A percentile compares a stretch with the other conserved stretches of the same genome.
Conservation (phyloP, 2,113 vertebrate genomes). For the Pedionomus torquatus region DNA sequence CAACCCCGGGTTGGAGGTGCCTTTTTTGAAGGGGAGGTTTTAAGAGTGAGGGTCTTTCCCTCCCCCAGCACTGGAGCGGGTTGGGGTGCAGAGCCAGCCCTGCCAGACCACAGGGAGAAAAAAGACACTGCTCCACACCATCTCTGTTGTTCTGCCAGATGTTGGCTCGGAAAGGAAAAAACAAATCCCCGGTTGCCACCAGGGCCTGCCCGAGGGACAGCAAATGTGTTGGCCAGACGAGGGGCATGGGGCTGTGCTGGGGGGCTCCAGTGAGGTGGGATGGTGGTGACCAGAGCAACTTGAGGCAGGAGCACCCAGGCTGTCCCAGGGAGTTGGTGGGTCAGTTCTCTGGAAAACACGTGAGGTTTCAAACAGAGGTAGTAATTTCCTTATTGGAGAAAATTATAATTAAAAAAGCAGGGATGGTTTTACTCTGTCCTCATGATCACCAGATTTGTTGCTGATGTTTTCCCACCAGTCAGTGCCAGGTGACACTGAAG, state of each 20-base stretch:
- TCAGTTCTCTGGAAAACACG: neutral
- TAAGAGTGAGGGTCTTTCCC: neutral
- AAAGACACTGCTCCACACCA: fast-evolving
- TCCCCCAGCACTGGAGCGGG: fast-evolving
- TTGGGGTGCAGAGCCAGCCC: neutral
- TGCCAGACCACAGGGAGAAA: fast-evolving
- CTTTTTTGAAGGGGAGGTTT: too few species aligned
- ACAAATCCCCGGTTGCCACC: neutral
- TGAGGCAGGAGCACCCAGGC: fast-evolving
- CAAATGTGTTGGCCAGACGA: neutral
- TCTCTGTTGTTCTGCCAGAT: neutral
- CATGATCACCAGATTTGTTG: neutral
- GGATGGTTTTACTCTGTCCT: neutral
- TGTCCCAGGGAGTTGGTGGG: neutral
- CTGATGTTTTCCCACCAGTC: neutral
- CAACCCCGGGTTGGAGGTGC: neutral
- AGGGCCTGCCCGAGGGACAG: neutral
- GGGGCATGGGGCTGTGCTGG: neutral
- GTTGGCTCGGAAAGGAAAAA: constrained; percentile 27
- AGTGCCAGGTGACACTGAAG: neutral
- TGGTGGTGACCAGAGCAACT: fast-evolving
- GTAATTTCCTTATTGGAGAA: neutral
- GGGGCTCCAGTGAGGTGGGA: neutral
- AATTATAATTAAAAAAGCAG: fast-evolving
- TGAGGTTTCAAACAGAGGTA: neutral